Conservation (phyloP, 2,797 vertebrate genomes). For the Microctenopoma steveboyesi region DNA sequence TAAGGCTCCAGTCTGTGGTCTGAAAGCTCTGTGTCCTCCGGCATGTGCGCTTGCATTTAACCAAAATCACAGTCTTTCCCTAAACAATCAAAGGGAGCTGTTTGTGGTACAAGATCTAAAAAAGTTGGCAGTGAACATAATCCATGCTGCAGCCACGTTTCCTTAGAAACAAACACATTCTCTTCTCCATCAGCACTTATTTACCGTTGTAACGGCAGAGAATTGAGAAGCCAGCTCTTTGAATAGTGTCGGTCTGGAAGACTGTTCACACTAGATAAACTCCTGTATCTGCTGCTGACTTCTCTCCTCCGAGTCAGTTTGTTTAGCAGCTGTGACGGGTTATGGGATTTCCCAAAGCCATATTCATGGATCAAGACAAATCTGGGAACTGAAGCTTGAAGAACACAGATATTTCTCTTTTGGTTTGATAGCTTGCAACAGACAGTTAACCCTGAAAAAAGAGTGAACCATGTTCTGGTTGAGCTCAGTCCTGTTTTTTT, state of each 20-base stretch:
- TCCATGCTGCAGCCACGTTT: no score
- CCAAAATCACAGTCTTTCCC: not conserved
- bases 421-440: constrained; percentile 3
- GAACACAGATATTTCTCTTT: constrained; percentile 3
- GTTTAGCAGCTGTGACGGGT: not conserved
- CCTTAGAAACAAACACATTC: no score
- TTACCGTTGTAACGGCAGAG: not conserved
- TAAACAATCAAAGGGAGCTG: not conserved
- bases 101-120: not conserved
- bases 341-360: constrained; percentile 2
- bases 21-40: no score
- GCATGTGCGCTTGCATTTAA: not conserved
- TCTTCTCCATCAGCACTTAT: not conserved
- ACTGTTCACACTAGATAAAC: not conserved
- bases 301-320: not conserved
- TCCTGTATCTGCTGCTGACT: not conserved
- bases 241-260: not conserved
- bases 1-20: no score
- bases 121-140: no score
- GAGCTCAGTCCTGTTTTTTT: not conserved
- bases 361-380: not conserved
- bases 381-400: not conserved
- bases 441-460: not conserved
- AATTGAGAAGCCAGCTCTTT: no score
- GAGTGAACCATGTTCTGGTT: not conserved